Base-by-base conservation (phyloP, 2,113 vertebrate species). In the Puntigrus tetrazona region DNA sequence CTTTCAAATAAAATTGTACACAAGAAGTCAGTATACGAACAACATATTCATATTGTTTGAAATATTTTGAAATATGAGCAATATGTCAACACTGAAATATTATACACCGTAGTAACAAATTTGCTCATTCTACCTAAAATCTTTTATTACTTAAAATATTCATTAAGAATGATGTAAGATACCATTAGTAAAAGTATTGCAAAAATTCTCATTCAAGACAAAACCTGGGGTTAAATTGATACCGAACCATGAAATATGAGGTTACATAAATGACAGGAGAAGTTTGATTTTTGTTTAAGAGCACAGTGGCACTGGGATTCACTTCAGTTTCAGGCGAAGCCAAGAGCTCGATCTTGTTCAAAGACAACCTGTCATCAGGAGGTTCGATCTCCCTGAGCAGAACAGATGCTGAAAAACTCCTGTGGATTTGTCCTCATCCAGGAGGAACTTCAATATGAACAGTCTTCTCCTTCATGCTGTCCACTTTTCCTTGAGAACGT, bases 401-500 rank as follows among this genome's bases (percentile, higher is more conserved):
- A 34, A 57, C 50, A 25, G 75, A 78, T 78, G 77, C 55, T 61
- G 7, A 61, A 27, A 61, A 57, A 25, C 5, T 36, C 36, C 4
- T 7, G 9, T 41, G 52, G 25, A 38, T 59, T 16, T 27, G 22
- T 59, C 76, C 77, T 78, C 55, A 61, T 78, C 55, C 36, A 78
- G 36, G 55, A 61, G 34, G n/a, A 61, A 36, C 31, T 78, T 78
- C n/a, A 10, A 59, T 59, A 59, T 59, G 2, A 59, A 16, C 18
- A 59, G 3, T 78, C 16, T 22, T 77, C 16, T 22, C 10, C 29
- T 76, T 76, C 52, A 38, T 16, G 18, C 11, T 38, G 65, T 69
- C 36, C 69, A 73, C 22, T 27, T 41, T 78, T 78, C n/a, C 14
- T 10, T 78, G 52, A 61, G 7, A 61, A 78, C n/a, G 36, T 78